Evolutionary conservation across 1,140 invertebrate genomes (phyloP), one percentile per base, ranked within the genome.

Genomic region (Pomacea maculata): DNA sequence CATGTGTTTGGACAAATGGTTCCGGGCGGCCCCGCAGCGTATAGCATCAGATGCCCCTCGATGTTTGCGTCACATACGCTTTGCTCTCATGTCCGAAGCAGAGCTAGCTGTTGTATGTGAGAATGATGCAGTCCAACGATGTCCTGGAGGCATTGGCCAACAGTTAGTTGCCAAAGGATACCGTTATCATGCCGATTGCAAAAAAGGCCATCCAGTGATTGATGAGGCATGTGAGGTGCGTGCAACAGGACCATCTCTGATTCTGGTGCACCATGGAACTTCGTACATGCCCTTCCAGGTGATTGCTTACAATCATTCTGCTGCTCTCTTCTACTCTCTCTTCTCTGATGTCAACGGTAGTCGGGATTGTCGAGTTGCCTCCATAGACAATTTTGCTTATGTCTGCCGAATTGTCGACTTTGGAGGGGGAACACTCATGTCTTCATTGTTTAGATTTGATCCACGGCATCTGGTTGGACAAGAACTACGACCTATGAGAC

Each of bases 381-480:
- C 86, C 21, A 80, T 90, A 15, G 89, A 90, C 80, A 90, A 91
- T 82, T 90, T 89, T 82, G 83, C 84, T 34, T 91, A 90, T 75
- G 86, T 90, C 65, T 91, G 89, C 81, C 79, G 90, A 11, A 87
- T 91, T 14, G 87, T 91, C 29, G 90, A 91, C 82, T 90, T 87
- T 84, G 90, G 89, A 14, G 90, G 90, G 8, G 90, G 90, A 11
- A 88, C 89, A 9, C 78, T 90, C 11, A 89, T 90, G 85, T 89
- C 86, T 77, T 90, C 89, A 2, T 75, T 90, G 55, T 87, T 89
- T 67, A 83, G 90, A 67, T 91, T 91, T 85, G 90, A 91, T 82
- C 89, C 89, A 2, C 84, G 90, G 11, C 90, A 91, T 82, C 80
- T 91, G 65, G 75, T 85, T 67, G 87, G 89, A 52, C 88, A 89